Base-by-base conservation (phyloP, 2,797 vertebrate species). In the Ptychobarbus kaznakovi region DNA sequence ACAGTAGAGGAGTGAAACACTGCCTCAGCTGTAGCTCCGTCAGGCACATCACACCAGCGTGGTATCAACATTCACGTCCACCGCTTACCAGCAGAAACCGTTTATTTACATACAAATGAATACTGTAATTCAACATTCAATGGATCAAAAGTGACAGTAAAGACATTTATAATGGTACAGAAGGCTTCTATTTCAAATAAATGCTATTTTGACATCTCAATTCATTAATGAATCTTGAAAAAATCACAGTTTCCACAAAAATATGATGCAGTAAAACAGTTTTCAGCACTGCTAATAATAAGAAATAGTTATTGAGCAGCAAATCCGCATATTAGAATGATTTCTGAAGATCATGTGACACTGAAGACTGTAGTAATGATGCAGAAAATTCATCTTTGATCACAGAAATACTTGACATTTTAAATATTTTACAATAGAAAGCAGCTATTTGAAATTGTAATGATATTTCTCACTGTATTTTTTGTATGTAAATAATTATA, bases 1-100 rank as follows among this genome's bases (percentile, higher is more conserved):
- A 83, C 66, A 65, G 56, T 53, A 78, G 85, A 78, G 56, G 38
- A 86, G 51, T 76, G 85, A 76, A 46, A 58, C 28, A 28, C 42
- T 72, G 61, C 76, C 61, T 90, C 44, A 3, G 25, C 58, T 65
- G 9, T 46, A 80, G 40, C 42, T 28, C 58, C 10, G 16, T 65
- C 58, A 16, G 65, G 35, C 38, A 65, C 40, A 44, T 56, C 53
- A 65, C 56, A 72, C 25, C 63, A 51, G 63, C 8, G 20, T 42
- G 66, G 73, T 83, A 69, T 69, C 65, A 78, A 58, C 75, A 70
- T 77, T 63, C 46, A 79, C 63, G 2, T 68, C 61, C 42, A 68
- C 25, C 28, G 61, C 16, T 65, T 65, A 65, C n/a, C 56, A 20
- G 56, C 13, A 76, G 10, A 56, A 76, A 40, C 75, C 1, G 25